These are phyloP conservation scores for Chaetodon trifascialis DNA, from an alignment of 2,113 vertebrate genomes.

Conservation along the genomic window DNA sequence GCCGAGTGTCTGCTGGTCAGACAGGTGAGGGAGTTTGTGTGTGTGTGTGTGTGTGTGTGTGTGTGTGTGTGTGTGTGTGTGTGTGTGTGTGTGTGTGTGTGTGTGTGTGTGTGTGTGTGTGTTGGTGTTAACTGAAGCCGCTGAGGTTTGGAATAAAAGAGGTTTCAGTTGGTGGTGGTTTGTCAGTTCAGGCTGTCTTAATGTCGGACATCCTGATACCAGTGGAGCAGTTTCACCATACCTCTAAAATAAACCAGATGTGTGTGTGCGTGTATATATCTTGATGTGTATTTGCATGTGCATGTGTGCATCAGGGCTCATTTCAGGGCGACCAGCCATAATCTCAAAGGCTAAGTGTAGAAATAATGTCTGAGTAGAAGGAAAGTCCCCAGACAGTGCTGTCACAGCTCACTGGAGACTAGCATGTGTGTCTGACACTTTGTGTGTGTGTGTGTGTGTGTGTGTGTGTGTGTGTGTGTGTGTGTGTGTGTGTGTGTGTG, in stretches of 20 bases:
- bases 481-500: not conserved
- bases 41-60: slow-evolving; percentile 10
- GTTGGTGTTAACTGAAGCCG: not conserved
- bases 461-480: slow-evolving; percentile 11
- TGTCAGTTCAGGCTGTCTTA: slow-evolving; percentile 33
- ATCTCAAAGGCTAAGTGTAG: slow-evolving; percentile 18
- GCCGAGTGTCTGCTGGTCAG: slow-evolving; percentile 95
- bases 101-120: not conserved
- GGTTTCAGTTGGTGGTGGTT: slow-evolving; percentile 23
- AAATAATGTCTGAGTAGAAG: slow-evolving; percentile 38
- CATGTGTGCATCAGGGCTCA: slow-evolving; percentile 1
- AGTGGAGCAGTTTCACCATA: not conserved
- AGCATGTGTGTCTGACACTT: slow-evolving; percentile 1
- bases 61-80: slow-evolving; percentile 21
- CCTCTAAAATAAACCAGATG: slow-evolving; percentile 28
- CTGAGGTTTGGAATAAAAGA: slow-evolving; percentile 27
- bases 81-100: slow-evolving; percentile 21
- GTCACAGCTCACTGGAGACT: slow-evolving; percentile 39
- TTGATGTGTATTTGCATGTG: slow-evolving; percentile 16
- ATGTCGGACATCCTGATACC: slow-evolving; percentile 33
- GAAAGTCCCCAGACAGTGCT: slow-evolving; percentile 54
- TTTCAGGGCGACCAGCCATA: slow-evolving; percentile 5
- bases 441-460: not conserved
- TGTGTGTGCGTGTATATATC: not conserved
- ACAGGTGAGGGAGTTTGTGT: slow-evolving; percentile 86